Evolutionary conservation across 2,888 invertebrate genomes (phyloP).

Genomic region (Agapetus fuscipes): DNA sequence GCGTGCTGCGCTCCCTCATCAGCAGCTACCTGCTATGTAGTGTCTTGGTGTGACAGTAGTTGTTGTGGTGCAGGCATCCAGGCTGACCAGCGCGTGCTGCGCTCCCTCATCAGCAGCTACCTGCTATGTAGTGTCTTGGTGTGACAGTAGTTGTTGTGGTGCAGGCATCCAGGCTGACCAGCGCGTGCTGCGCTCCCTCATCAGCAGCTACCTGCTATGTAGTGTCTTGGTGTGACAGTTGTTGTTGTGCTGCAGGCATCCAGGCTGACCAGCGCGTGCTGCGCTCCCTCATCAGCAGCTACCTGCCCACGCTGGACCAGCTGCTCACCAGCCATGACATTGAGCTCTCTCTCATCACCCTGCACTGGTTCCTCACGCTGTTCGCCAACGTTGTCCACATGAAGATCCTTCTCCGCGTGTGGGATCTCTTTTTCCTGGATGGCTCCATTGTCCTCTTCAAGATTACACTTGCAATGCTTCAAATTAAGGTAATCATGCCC

Average conservation of each 20-base stretch:
- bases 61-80: too few species aligned
- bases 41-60: too few species aligned
- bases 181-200: too few species aligned
- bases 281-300: conserved; percentile 80
- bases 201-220: too few species aligned
- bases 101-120: too few species aligned
- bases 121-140: too few species aligned
- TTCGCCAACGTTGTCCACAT: conserved; percentile 96
- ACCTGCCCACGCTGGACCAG: conserved; percentile 81
- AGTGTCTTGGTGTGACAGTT: too few species aligned
- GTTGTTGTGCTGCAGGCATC: conserved; percentile 53
- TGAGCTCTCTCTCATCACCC: conserved; percentile 88
- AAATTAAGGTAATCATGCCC: conserved; percentile 64
- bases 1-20: too few species aligned
- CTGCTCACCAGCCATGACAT: conserved; percentile 91
- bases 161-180: too few species aligned
- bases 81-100: too few species aligned
- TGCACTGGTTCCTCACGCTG: conserved; percentile 96
- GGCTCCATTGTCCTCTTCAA: conserved; percentile 93
- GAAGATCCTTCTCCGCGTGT: conserved; percentile 83
- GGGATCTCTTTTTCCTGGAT: conserved; percentile 96
- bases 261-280: conserved; percentile 97
- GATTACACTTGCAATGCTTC: conserved; percentile 88
- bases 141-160: too few species aligned
- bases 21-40: too few species aligned